These are phyloP conservation scores for Squalus acanthias DNA, from an alignment of 2,797 vertebrate genomes.

Conservation along the genomic window DNA sequence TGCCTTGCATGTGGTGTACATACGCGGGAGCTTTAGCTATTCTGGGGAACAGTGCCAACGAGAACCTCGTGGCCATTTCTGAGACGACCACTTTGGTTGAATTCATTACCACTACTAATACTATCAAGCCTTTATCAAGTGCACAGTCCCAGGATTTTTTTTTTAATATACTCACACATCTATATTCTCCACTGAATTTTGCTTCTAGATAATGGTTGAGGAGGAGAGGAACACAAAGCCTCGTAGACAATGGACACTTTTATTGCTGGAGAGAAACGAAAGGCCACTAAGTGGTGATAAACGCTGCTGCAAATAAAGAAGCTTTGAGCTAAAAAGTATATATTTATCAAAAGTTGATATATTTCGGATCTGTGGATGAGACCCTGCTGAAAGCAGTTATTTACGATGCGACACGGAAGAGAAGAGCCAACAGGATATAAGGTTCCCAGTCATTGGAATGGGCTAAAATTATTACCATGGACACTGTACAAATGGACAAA, in stretches of 20 bases:
- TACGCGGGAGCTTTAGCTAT: slow-evolving; percentile 44
- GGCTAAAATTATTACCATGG: slow-evolving; percentile 78
- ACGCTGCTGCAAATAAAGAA: slow-evolving; percentile 37
- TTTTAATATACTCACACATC: not conserved
- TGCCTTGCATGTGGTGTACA: slow-evolving; percentile 46
- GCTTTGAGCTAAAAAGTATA: slow-evolving; percentile 41
- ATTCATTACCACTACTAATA: slow-evolving; percentile 29
- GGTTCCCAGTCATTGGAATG: slow-evolving; percentile 71
- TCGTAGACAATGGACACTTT: not conserved
- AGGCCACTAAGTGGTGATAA: slow-evolving; percentile 33
- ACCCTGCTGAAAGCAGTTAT: slow-evolving; percentile 49
- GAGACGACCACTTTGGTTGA: slow-evolving; percentile 1
- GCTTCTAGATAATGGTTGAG: slow-evolving; percentile 26
- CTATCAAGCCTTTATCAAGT: slow-evolving; percentile 8
- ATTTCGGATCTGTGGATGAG: slow-evolving; percentile 41
- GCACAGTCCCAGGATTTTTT: slow-evolving; percentile 22
- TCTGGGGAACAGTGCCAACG: slow-evolving; percentile 16
- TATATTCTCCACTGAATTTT: slow-evolving; percentile 32
- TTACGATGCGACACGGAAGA: slow-evolving; percentile 48
- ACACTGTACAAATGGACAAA: slow-evolving; percentile 85
- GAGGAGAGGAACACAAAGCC: not conserved
- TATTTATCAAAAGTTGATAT: slow-evolving; percentile 38
- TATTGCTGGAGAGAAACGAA: slow-evolving; percentile 6
- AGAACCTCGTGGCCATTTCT: slow-evolving; percentile 17
- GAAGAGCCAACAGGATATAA: slow-evolving; percentile 57